These are phyloP conservation scores for Drosophila rubida DNA, from an alignment of 2,888 invertebrate species.

Conservation along the genomic window DNA sequence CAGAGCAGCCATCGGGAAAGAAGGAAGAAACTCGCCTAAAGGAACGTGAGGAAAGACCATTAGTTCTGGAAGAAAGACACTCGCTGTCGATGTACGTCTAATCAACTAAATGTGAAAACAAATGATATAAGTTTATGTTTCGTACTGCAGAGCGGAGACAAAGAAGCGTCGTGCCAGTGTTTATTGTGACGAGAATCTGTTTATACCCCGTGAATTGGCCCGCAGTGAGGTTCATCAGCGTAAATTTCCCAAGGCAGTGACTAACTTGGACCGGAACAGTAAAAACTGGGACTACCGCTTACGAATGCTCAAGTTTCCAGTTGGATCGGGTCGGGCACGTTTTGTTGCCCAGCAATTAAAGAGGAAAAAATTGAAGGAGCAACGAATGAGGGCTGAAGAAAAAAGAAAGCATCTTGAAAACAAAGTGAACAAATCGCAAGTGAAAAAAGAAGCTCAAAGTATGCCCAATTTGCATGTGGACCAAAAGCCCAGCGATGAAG, in stretches of 20 bases:
- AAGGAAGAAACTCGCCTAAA: neutral
- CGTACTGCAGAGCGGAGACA: constrained; percentile 62
- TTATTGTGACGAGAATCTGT: constrained; percentile 52
- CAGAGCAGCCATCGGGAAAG: neutral
- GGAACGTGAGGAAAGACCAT: constrained; percentile 54
- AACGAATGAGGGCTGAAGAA: neutral
- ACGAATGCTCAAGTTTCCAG: constrained; percentile 67
- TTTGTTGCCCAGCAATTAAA: constrained; percentile 52
- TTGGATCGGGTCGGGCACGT: constrained; percentile 66
- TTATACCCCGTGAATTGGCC: constrained; percentile 69
- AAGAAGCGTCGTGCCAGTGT: constrained; percentile 72
- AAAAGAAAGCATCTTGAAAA: neutral
- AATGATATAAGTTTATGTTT: neutral
- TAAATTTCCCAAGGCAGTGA: neutral
- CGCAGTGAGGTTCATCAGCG: constrained; percentile 53
- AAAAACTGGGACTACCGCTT: constrained; percentile 27
- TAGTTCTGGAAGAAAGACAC: constrained; percentile 70
- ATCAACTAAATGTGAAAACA: neutral
- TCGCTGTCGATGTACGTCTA: constrained; percentile 72
- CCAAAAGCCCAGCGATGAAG: constrained; percentile 42
- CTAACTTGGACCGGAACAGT: constrained; percentile 26
- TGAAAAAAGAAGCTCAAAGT: constrained; percentile 32
- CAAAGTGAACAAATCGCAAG: neutral
- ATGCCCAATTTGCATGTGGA: constrained; percentile 30
- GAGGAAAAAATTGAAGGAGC: constrained; percentile 8